phyloP scores from a whole-genome alignment of 2,797 vertebrate species.

The Hapalemur alaotrensis region DNA sequence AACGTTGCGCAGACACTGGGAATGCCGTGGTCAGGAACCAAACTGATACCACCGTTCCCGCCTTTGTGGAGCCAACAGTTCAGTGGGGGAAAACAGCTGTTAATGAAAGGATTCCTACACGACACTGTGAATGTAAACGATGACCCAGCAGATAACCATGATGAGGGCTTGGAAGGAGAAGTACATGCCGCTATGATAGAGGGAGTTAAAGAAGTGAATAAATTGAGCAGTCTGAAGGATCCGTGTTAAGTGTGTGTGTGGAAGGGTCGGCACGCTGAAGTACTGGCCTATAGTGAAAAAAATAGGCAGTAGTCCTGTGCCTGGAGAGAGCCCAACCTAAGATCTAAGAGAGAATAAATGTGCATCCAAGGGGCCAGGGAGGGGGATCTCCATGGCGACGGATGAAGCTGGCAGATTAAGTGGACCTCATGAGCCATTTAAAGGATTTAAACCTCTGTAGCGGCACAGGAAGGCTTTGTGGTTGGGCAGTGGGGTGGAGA shows the following conservation, averaged over 20 bases:
- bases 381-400: background rate
- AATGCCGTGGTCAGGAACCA: background rate
- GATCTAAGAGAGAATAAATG: background rate
- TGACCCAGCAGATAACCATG: background rate
- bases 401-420: background rate
- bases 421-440: background rate
- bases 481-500: background rate
- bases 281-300: background rate
- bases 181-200: rapidly evolving
- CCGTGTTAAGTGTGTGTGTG: background rate
- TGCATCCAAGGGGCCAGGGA: background rate
- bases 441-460: background rate
- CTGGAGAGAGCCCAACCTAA: background rate
- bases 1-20: background rate
- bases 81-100: background rate
- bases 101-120: background rate
- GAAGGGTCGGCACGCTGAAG: too few species aligned
- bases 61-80: background rate
- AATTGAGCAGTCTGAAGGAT: background rate
- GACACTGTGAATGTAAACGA: background rate
- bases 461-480: background rate
- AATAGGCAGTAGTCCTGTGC: background rate
- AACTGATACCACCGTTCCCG: background rate
- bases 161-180: background rate
- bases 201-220: background rate